Percentiles rank a stretch among this genome's conserved stretches.
phyloP scores from a whole-genome alignment of 1,140 invertebrate species.

The Cydia pomonella region DNA sequence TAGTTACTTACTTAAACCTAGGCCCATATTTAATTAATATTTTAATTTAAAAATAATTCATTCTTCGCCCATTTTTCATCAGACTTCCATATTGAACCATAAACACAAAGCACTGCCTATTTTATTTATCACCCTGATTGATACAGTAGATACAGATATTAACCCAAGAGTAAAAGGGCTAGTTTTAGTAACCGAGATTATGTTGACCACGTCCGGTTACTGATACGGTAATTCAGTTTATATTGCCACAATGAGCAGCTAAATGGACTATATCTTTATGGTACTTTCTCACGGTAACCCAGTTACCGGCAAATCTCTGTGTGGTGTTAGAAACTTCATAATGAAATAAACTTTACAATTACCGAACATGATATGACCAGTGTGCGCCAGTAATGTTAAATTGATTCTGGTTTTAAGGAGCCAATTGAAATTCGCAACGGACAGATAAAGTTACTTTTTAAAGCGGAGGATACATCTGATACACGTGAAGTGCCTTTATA shows the following conservation, averaged over 20 bases:
- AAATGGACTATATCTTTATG: constrained; percentile 1
- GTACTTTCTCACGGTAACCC: background rate
- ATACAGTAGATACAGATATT: too few relatives aligned
- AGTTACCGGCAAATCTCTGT: background rate
- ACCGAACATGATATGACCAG: background rate
- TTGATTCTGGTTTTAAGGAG: constrained; percentile 19
- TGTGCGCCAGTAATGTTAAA: background rate
- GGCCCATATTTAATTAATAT: too few relatives aligned
- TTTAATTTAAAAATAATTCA: too few relatives aligned
- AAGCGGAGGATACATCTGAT: background rate
- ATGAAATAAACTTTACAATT: background rate
- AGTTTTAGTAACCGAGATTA: background rate
- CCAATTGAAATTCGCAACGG: constrained; percentile 6
- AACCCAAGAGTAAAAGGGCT: background rate
- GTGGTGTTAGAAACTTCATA: background rate
- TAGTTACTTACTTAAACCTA: too few relatives aligned
- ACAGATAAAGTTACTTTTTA: constrained; percentile 16
- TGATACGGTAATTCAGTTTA: background rate
- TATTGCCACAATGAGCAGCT: constrained; percentile 15
- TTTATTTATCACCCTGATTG: too few relatives aligned
- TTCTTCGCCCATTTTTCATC: too few relatives aligned
- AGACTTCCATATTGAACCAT: too few relatives aligned
- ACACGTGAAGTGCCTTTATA: background rate
- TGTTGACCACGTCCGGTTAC: background rate
- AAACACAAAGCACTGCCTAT: too few relatives aligned